Percentiles rank a stretch among this genome's conserved stretches.
phyloP scores from a whole-genome alignment of 2,113 vertebrate genomes.

The Psophia crepitans region DNA sequence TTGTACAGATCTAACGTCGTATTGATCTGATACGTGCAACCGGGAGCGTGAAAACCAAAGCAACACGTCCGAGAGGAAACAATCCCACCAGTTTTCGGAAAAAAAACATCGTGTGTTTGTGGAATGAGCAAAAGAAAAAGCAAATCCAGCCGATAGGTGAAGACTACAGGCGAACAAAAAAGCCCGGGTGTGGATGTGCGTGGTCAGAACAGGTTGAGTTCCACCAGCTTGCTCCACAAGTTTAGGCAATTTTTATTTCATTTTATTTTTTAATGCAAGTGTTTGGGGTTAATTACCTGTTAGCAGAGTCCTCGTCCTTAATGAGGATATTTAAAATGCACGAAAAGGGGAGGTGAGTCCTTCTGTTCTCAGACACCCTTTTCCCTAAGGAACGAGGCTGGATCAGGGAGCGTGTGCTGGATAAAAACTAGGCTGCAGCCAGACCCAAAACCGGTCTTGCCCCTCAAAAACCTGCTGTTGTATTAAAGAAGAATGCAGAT shows the following conservation, averaged over 20 bases:
- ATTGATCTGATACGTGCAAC: background rate
- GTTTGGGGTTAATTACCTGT: background rate
- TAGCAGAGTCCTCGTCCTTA: background rate
- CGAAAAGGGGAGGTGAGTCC: background rate
- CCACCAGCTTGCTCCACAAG: too few species aligned
- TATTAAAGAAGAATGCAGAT: background rate
- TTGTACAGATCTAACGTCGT: background rate
- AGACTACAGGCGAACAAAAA: background rate
- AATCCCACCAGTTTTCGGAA: too few species aligned
- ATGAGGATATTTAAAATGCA: background rate
- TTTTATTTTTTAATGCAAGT: background rate
- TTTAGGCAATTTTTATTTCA: background rate
- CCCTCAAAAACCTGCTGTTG: background rate
- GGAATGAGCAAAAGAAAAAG: background rate
- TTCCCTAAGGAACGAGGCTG: background rate
- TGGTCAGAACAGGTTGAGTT: background rate
- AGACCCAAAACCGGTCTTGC: background rate
- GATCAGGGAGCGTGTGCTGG: accelerated
- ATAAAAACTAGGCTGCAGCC: background rate
- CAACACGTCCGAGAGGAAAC: background rate
- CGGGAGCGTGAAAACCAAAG: background rate
- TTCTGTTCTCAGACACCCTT: background rate
- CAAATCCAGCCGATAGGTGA: background rate
- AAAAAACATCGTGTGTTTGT: background rate
- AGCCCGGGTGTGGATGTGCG: too few species aligned